Conservation (phyloP, 2,888 invertebrate genomes). For the Erebia epiphron region DNA sequence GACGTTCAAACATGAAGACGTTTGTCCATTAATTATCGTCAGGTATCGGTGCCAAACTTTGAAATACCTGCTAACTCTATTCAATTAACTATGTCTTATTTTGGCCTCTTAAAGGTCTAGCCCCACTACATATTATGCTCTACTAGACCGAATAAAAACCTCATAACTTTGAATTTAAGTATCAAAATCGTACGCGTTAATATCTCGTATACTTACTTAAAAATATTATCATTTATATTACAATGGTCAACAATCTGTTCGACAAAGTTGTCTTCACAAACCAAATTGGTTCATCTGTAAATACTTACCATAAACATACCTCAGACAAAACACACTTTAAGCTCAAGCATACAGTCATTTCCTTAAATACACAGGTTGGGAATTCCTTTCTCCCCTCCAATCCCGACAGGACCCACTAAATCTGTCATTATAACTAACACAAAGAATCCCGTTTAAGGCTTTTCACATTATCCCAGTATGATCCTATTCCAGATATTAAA, state of each 20-base stretch:
- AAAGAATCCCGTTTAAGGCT: constrained; percentile 43
- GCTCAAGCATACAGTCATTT: constrained; percentile 23
- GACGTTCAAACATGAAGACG: not conserved
- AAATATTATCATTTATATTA: too few species aligned
- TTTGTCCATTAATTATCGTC: constrained; percentile 2
- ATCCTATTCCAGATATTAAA: not conserved
- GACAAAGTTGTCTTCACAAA: not conserved
- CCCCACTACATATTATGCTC: too few species aligned
- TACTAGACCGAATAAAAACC: too few species aligned
- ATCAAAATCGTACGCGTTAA: too few species aligned
- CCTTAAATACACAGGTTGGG: constrained; percentile 38
- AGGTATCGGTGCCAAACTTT: constrained; percentile 2
- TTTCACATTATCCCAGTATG: not conserved
- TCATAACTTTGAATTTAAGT: too few species aligned
- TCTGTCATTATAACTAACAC: constrained; percentile 47
- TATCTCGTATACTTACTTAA: too few species aligned
- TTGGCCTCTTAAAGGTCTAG: too few species aligned
- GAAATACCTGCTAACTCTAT: not conserved
- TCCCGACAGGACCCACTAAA: constrained; percentile 41
- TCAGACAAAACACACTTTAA: constrained; percentile 2
- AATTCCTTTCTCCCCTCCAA: constrained; percentile 33
- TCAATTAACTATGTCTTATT: not conserved
- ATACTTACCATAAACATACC: constrained; percentile 6
- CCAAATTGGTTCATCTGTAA: not conserved
- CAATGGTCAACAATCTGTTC: not conserved